Evolutionary conservation across 2,888 invertebrate species (phyloP).

Genomic region (Disparrhopalites patrizii): DNA sequence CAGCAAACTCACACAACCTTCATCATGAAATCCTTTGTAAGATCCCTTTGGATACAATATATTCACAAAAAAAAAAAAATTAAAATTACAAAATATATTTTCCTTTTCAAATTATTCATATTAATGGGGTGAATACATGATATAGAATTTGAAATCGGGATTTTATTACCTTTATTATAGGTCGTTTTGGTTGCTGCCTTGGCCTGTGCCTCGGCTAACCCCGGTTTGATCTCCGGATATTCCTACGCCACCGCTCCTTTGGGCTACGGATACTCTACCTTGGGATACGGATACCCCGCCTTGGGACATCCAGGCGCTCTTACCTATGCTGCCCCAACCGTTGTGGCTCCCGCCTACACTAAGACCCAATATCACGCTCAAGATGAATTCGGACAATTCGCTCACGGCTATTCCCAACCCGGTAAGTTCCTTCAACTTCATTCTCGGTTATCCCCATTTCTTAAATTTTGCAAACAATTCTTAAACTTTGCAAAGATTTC

Average conservation of each 20-base stretch:
- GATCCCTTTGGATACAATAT: no score
- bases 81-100: no score
- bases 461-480: not conserved
- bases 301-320: not conserved
- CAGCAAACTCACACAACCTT: not conserved
- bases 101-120: no score
- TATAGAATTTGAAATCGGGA: no score
- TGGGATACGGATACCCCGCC: not conserved
- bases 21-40: constrained; percentile 8
- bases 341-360: constrained; percentile 38
- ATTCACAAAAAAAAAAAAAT: no score
- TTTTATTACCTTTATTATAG: no score
- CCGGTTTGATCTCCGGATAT: no score
- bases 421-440: not conserved
- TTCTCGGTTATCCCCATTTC: not conserved
- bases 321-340: constrained; percentile 1
- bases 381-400: constrained; percentile 58
- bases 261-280: not conserved
- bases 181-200: constrained; percentile 42
- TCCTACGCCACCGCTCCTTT: no score
- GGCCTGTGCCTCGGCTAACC: constrained; percentile 37
- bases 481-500: no score
- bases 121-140: no score
- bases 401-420: constrained; percentile 22
- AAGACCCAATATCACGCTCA: constrained; percentile 57